Conservation (phyloP, 2,113 vertebrate genomes). For the Catagonus wagneri region DNA sequence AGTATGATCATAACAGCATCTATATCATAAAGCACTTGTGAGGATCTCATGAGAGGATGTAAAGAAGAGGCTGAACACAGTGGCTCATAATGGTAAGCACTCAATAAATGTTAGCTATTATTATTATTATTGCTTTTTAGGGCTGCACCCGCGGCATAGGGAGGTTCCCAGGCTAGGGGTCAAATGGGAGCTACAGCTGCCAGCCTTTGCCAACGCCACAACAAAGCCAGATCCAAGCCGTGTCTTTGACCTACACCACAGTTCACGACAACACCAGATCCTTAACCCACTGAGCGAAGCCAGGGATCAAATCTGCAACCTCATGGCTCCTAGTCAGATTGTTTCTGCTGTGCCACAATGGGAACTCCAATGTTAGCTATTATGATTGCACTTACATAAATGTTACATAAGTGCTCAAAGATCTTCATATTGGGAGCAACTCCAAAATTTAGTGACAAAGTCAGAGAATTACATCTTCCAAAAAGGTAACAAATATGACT, state of each 20-base stretch:
- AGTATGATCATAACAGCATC: neutral
- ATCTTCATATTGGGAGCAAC: neutral
- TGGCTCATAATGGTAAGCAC: neutral
- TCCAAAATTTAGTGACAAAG: constrained; percentile 4
- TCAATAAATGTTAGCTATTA: constrained; percentile 8
- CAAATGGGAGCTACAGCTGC: too few relatives aligned
- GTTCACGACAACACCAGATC: too few relatives aligned
- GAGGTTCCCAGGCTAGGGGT: too few relatives aligned
- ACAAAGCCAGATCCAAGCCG: too few relatives aligned
- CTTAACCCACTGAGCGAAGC: too few relatives aligned
- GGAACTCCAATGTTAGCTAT: constrained; percentile 8
- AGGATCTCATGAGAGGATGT: neutral
- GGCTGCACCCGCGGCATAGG: too few relatives aligned
- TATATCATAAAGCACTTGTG: neutral
- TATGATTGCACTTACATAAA: neutral
- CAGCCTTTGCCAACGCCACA: too few relatives aligned
- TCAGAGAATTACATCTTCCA: constrained; percentile 32
- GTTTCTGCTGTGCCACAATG: too few relatives aligned
- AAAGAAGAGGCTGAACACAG: neutral
- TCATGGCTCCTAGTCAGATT: too few relatives aligned
- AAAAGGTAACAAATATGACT: constrained; percentile 27
- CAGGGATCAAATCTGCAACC: too few relatives aligned
- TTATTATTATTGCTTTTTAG: too few relatives aligned
- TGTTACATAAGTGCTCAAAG: neutral
- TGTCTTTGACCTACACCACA: too few relatives aligned